phyloP scores from a whole-genome alignment of 2,888 invertebrate species.

The Morpho deidamia region DNA sequence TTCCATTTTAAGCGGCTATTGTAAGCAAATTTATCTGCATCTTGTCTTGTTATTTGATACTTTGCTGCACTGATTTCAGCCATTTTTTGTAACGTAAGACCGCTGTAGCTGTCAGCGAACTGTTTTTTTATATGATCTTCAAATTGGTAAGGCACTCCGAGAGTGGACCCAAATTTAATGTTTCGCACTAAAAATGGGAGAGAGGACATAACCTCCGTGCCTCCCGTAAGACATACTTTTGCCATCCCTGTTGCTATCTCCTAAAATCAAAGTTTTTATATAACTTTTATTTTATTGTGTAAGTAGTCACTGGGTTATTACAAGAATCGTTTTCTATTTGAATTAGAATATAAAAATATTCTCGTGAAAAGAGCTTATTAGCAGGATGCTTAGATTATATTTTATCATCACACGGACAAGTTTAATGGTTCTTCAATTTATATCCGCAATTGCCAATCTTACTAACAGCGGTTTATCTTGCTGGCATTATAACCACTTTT shows the following conservation, averaged over 20 bases:
- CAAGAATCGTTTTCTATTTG: no score
- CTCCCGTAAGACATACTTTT: constrained; percentile 91
- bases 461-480: no score
- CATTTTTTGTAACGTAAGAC: constrained; percentile 92
- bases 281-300: no score
- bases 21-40: constrained; percentile 89
- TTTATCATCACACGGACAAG: no score
- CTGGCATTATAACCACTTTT: no score
- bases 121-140: constrained; percentile 82
- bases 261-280: constrained; percentile 48
- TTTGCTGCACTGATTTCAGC: constrained; percentile 90
- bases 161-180: constrained; percentile 90
- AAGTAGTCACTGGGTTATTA: no score
- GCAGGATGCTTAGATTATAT: no score
- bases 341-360: no score
- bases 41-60: constrained; percentile 84
- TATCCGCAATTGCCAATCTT: no score
- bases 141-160: constrained; percentile 85
- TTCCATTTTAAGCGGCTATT: constrained; percentile 92
- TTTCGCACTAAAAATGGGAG: constrained; percentile 90
- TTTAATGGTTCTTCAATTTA: no score
- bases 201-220: constrained; percentile 96
- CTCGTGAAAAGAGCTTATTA: no score
- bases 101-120: constrained; percentile 86
- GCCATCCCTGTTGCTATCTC: constrained; percentile 91